These are phyloP conservation scores for Pyrocephalus nanus DNA, from an alignment of 2,797 vertebrate genomes.

Conservation along the genomic window DNA sequence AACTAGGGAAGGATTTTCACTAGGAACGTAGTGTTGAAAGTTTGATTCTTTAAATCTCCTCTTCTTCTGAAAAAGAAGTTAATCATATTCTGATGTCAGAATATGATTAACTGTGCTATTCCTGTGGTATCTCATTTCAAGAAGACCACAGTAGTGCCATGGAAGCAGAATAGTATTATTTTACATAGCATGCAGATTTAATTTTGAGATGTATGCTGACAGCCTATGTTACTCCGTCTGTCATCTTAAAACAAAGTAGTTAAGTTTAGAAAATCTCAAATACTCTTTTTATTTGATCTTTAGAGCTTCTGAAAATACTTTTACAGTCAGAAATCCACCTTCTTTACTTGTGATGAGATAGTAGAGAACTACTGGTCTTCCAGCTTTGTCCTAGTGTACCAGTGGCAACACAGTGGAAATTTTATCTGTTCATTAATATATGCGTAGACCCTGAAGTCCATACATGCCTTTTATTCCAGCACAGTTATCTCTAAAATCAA, in stretches of 20 bases:
- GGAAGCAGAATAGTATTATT: background rate
- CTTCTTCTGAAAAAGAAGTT: background rate
- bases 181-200: background rate
- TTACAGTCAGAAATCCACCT: background rate
- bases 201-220: background rate
- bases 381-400: background rate
- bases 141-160: background rate
- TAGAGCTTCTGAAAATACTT: background rate
- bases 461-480: background rate
- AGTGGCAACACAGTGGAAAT: background rate
- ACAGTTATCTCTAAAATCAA: background rate
- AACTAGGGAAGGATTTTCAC: background rate
- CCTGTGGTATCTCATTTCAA: background rate
- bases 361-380: background rate
- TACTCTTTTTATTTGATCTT: background rate
- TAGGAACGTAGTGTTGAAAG: background rate
- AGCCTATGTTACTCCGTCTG: background rate
- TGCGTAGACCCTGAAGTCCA: background rate
- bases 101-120: background rate
- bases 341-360: background rate
- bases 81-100: background rate
- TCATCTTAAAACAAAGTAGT: background rate
- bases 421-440: background rate
- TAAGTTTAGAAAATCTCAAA: background rate
- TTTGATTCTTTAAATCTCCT: background rate